Conservation (phyloP, 2,113 vertebrate species). For the Scalopus aquaticus region DNA sequence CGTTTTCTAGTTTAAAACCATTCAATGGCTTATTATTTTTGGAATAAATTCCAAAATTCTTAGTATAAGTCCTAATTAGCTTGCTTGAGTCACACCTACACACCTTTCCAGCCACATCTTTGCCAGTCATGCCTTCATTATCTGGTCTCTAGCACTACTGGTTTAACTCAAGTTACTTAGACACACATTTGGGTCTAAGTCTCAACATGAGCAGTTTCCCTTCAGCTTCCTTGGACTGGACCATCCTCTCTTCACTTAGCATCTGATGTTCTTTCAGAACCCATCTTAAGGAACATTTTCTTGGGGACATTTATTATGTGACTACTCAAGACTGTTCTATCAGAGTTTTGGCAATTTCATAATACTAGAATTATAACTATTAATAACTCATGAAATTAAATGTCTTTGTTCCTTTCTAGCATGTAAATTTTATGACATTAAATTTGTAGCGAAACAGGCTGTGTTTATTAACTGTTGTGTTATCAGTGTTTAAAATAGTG, state of each 20-base stretch:
- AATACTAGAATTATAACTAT: slow-evolving; percentile 26
- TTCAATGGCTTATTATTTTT: background rate
- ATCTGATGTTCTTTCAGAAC: slow-evolving; percentile 5
- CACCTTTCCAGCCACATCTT: background rate
- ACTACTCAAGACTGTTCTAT: background rate
- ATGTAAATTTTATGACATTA: background rate
- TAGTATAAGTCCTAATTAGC: background rate
- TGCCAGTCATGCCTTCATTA: background rate
- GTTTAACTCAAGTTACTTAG: slow-evolving; percentile 30
- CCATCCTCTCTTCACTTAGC: background rate
- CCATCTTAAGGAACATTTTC: background rate
- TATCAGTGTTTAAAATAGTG: background rate
- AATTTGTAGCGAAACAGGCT: background rate
- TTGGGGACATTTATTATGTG: background rate
- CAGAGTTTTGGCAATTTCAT: background rate
- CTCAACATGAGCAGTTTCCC: background rate
- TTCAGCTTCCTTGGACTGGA: background rate
- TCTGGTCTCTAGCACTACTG: background rate
- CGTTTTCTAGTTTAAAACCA: background rate
- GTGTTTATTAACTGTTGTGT: background rate
- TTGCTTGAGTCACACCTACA: background rate
- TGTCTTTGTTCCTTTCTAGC: background rate
- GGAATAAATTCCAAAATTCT: slow-evolving; percentile 3
- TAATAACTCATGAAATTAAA: background rate
- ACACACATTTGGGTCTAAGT: background rate